These are phyloP conservation scores for Xenopus laevis DNA, from an alignment of 2,113 vertebrate genomes.

Conservation along the genomic window DNA sequence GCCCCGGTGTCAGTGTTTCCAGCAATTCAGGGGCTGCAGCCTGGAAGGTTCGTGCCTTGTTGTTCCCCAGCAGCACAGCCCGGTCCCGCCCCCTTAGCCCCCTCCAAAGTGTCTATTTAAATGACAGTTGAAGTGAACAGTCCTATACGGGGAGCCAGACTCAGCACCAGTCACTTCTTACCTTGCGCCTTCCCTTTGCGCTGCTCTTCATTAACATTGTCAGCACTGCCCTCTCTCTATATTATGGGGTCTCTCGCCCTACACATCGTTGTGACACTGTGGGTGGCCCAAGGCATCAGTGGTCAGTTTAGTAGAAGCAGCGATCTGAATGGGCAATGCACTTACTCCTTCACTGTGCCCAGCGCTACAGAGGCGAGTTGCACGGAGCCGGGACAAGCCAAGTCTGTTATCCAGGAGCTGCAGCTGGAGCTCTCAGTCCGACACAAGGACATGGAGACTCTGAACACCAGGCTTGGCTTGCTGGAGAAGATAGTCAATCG, in stretches of 20 bases:
- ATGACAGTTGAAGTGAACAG: too few relatives aligned
- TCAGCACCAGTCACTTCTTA: not conserved
- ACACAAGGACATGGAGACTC: constrained; percentile 64
- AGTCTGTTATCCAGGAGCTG: constrained; percentile 47
- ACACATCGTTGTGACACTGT: not conserved
- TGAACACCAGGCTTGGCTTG: constrained; percentile 68
- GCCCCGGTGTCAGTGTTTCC: constrained; percentile 30
- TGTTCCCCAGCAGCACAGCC: constrained; percentile 37
- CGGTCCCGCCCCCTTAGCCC: not conserved
- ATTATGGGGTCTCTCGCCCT: constrained; percentile 22
- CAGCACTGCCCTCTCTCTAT: not conserved
- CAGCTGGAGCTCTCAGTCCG: constrained; percentile 49
- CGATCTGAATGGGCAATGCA: constrained; percentile 71
- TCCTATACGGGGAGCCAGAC: too few relatives aligned
- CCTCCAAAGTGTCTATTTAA: too few relatives aligned
- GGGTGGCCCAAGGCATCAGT: constrained; percentile 52
- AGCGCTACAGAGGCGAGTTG: constrained; percentile 77
- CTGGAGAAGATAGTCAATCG: constrained; percentile 74
- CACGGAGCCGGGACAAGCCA: constrained; percentile 51
- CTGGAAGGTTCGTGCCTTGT: constrained; percentile 44
- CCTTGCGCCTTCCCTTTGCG: too few relatives aligned
- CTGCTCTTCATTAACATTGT: too few relatives aligned
- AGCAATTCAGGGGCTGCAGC: constrained; percentile 22
- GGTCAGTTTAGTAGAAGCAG: constrained; percentile 67
- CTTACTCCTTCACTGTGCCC: constrained; percentile 81